phyloP scores from a whole-genome alignment of 2,797 vertebrate species.

The Cacajao melanocephalus region DNA sequence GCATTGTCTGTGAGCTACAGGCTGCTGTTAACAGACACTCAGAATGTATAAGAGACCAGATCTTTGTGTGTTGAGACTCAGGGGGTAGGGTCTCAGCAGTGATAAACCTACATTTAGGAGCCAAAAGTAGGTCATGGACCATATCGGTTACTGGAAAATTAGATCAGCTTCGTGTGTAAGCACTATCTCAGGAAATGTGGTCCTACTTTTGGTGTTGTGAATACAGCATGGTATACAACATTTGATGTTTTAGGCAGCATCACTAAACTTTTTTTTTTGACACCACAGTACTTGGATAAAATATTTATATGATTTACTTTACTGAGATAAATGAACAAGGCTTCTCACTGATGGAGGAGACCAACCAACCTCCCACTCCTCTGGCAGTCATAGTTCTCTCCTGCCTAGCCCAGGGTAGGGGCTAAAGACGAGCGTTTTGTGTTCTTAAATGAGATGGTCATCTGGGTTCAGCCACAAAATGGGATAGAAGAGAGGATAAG shows the following conservation, averaged over 20 bases:
- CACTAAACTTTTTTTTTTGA: neutral
- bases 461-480: neutral
- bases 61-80: neutral
- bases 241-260: neutral
- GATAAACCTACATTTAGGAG: neutral
- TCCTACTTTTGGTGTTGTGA: neutral
- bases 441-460: neutral
- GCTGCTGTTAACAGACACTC: neutral
- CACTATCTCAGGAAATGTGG: neutral
- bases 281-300: neutral
- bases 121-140: neutral
- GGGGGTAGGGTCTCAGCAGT: neutral
- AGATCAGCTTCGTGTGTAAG: neutral
- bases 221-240: neutral
- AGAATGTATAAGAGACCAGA: neutral
- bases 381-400: neutral
- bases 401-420: neutral
- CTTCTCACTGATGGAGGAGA: neutral
- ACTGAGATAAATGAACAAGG: neutral
- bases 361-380: neutral
- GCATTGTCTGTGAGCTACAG: neutral
- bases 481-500: neutral
- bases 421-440: neutral
- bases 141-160: neutral
- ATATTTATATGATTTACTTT: neutral